Evolutionary conservation across 2,113 vertebrate genomes (phyloP), one percentile per base, ranked within the genome.

Genomic region (Sisor rabdophorus): DNA sequence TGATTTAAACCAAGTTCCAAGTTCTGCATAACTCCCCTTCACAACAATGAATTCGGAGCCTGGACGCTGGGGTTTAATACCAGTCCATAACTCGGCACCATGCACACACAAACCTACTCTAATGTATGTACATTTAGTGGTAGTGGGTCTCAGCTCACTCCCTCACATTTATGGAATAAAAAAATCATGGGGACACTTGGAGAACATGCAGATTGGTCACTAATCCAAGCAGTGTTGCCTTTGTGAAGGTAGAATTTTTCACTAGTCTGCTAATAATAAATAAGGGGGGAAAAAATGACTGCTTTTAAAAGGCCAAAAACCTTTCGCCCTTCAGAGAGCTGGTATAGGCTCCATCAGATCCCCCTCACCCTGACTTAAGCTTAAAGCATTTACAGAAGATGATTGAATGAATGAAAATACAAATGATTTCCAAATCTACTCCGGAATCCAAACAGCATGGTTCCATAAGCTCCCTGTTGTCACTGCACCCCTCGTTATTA

Each of bases 381-480:
- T 4, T 4, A 4, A 36, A 36, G 7, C 7, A 7, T 3, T 3
- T 36, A 36, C 7, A 36, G 7, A 36, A 36, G 32, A 36, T 36
- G 32, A n/a, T n/a, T n/a, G 32, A 36, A 4, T 4, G 32, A 36
- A 36, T 36, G 40, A 56, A 44, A 71, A 56, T 40, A 71, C 13
- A 11, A 73, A 59, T 26, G 7, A 12, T 72, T 58, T 7, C 15
- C 16, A 44, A 40, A 26, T 56, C 53, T 24, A 5, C 36, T 16
- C 12, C 8, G 3, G 28, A 20, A 19, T 26, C 36, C 11, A 22
- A 30, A 24, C 30, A 52, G 55, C 47, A 36, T 24, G 1, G 20
- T 40, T 75, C 48, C 65, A 10, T 65, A 55, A 20, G 24, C n/a
- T 30, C 44, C 17, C 54, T 71, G 71, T 48, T 55, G 13, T 32